Percentiles rank a stretch among this genome's conserved stretches.
Conservation (phyloP, 2,888 invertebrate genomes). For the Sinodicranocentrus sp. region DNA sequence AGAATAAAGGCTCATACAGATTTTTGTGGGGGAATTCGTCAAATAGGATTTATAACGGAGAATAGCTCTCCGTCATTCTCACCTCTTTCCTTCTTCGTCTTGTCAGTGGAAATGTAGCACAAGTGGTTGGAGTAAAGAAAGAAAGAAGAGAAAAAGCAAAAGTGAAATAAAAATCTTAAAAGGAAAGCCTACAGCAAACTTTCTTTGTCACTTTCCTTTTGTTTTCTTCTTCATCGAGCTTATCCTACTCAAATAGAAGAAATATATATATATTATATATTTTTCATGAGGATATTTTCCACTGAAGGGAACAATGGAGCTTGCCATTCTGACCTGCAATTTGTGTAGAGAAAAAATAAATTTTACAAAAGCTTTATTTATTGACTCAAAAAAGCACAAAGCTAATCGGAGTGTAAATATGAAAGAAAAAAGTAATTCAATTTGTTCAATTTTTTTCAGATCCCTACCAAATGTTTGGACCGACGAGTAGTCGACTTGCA, state of each 20-base stretch:
- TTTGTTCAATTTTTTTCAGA: slow-evolving; percentile 83
- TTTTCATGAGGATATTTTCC: no score
- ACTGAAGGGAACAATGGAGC: slow-evolving; percentile 63
- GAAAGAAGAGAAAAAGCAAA: no score
- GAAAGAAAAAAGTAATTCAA: not conserved
- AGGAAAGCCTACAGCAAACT: not conserved
- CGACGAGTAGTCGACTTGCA: slow-evolving; percentile 96
- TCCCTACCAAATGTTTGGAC: slow-evolving; percentile 99
- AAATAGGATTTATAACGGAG: no score
- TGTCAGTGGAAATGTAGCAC: not conserved
- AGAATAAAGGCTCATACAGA: no score
- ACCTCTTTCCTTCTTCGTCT: not conserved
- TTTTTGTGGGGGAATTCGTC: no score
- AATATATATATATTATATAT: slow-evolving; percentile 8
- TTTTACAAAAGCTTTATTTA: not conserved
- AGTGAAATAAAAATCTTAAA: slow-evolving; percentile 11
- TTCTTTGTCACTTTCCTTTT: not conserved
- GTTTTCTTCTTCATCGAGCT: not conserved
- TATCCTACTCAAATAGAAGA: not conserved
- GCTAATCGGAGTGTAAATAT: no score
- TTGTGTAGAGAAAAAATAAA: slow-evolving; percentile 42
- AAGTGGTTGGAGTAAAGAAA: not conserved
- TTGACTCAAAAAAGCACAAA: not conserved
- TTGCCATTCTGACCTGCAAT: slow-evolving; percentile 66
- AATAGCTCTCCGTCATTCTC: not conserved